Base-by-base conservation (phyloP, 2,888 invertebrate species). In the Gastracanthus pulcherrimus region DNA sequence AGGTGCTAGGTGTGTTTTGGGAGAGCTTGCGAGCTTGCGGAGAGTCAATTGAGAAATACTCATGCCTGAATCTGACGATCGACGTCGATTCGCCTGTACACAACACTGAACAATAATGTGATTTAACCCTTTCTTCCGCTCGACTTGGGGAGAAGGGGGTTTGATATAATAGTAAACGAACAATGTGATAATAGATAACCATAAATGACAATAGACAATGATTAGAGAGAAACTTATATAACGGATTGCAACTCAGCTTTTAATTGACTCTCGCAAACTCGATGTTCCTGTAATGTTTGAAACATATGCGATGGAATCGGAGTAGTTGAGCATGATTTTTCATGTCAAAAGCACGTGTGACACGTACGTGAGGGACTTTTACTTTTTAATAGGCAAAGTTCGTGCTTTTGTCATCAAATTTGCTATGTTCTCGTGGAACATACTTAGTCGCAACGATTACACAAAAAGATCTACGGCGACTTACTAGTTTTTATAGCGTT, bases 401-500 rank as follows among this genome's bases (percentile, higher is more conserved):
- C n/a, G n/a, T n/a, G n/a, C n/a, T n/a, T n/a, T n/a, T n/a, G n/a
- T n/a, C n/a, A n/a, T n/a, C 60, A 45, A 69, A 74, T 81, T 76
- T 72, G n/a, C 60, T 23, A 69, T 48, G 34, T 41, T 55, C 26
- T 70, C 19, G 34, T 55, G n/a, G 26, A 77, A 62, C 26, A 29
- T 11, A 13, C 70, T 31, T 34, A 26, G 9, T n/a, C 48, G 51
- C 48, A 55, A 58, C 31, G 45, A 58, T 80, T 45, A n/a, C 29
- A n/a, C 71, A 51, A 38, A 67, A 66, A 72, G 48, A 67, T 81
- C 48, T 29, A 66, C 51, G 60, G 67, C 36, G 36, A 26, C 48
- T 60, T 55, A 67, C 60, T 72, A 75, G 19, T 23, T 81, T 26
- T 72, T 71, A 79, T 45, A 83, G 75, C 58, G 62, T 82, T 81